Evolutionary conservation across 2,113 vertebrate genomes (phyloP), one percentile per base, ranked within the genome.

Genomic region (Propithecus coquereli): DNA sequence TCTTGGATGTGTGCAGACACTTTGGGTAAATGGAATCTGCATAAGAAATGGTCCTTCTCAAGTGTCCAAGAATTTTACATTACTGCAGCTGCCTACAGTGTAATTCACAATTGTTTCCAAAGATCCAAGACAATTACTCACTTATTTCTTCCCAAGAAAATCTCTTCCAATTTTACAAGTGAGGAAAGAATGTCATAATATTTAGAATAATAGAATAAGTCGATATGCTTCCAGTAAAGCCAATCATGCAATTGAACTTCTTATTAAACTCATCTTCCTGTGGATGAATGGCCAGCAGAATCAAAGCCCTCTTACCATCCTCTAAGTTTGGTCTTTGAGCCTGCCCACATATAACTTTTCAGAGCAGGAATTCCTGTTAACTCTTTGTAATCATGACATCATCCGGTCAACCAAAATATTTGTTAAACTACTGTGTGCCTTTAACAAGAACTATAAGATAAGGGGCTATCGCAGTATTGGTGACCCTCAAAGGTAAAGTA

Each of bases 141-240:
- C 45, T 97, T 97, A 93, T 84, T 97, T 97, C 61, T 96, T 80
- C 97, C 88, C 47, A 86, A 66, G 77, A 80, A 96, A 95, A 77
- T 83, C 13, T 96, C 50, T 96, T 94, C 52, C 89, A 96, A 87
- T 96, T 96, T 97, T 87, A 76, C 32, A 94, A 97, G 73, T 95
- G 66, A 96, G n/a, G 20, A 95, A 97, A 45, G 87, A 95, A 96
- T 93, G 83, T 93, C 91, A 96, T 96, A 93, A 96, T 90, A 97
- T 89, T 95, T 94, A 93, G 45, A 97, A 96, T 91, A 90, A 97
- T 83, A 93, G 57, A 96, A 94, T 91, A 57, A 94, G 22, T 61
- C 91, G 82, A 68, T 91, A 81, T 71, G 18, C 32, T 89, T 89
- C 77, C 86, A 96, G 20, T 73, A 92, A 96, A 90, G 47, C n/a